Base-by-base conservation (phyloP, 1,140 invertebrate genomes). In the Lerema accius region DNA sequence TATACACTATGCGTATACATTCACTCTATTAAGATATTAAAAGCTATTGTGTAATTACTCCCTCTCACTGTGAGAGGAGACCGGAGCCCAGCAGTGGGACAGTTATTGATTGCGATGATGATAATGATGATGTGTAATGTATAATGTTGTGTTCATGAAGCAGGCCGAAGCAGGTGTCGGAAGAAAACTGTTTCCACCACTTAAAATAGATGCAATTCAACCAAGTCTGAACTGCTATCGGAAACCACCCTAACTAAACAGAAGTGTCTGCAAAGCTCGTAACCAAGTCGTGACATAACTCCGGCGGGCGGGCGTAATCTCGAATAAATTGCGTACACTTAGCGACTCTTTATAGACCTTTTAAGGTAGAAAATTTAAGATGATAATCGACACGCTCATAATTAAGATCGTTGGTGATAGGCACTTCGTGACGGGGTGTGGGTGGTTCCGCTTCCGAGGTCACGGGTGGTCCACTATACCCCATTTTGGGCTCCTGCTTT, bases 341-440 rank as follows among this genome's bases (percentile, higher is more conserved):
- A 82, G 82, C 71, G 80, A 84, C 86, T 86, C 84, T 89, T 90
- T 90, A 90, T 85, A 85, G 82, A 89, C 86, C 84, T 87, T 89
- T 89, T 90, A 89, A 84, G 86, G 86, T 80, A 89, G 81, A 86
- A 84, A 88, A 87, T 90, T 89, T 80, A 78, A 88, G 87, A 89
- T 88, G 85, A 87, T 88, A 86, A 90, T 86, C 84, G 73, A 77
- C 87, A 88, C 84, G 87, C 71, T 88, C 74, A 85, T 89, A 90
- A 90, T 90, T 90, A 90, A 90, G 87, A 90, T 90, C 66, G 48
- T 39, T 65, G 69, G 16, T 58, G 74, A 90, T 90, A 82, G 80
- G 56, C 10, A 50, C 45, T 51, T 87, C 87, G 87, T 90, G 87
- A 90, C 67, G 76, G 76, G 71, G 84, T 75, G 86, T 88, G 84